phyloP scores from a whole-genome alignment of 2,888 invertebrate species.

The Melanophora roralis region DNA sequence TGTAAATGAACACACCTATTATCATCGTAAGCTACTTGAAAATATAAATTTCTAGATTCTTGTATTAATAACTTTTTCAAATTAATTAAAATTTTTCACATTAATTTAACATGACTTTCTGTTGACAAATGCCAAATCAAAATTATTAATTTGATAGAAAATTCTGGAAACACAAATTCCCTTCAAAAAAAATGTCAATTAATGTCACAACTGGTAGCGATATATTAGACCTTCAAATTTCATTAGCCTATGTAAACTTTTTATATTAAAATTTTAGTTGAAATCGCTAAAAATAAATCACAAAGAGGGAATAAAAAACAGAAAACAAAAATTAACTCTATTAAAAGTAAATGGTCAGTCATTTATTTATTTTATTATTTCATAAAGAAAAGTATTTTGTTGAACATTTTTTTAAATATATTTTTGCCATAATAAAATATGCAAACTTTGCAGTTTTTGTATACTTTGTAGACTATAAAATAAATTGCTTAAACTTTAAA shows the following conservation, averaged over 20 bases:
- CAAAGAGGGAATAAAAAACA: too few relatives aligned
- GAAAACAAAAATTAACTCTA: neutral
- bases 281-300: too few relatives aligned
- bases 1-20: too few relatives aligned
- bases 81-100: too few relatives aligned
- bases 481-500: constrained; percentile 8
- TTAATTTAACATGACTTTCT: constrained; percentile 25
- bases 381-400: neutral
- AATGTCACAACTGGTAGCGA: neutral
- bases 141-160: constrained; percentile 33
- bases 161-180: neutral
- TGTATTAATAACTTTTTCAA: too few relatives aligned
- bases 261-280: too few relatives aligned
- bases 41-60: too few relatives aligned
- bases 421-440: constrained; percentile 8
- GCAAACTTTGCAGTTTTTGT: constrained; percentile 20
- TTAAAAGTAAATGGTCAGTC: neutral
- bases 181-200: constrained; percentile 20
- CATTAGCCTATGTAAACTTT: too few relatives aligned
- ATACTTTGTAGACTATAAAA: neutral
- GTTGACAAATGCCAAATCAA: constrained; percentile 39
- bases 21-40: too few relatives aligned
- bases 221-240: too few relatives aligned
- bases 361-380: neutral
- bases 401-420: neutral